phyloP scores from a whole-genome alignment of 2,113 vertebrate genomes.

The Megalops atlanticus region DNA sequence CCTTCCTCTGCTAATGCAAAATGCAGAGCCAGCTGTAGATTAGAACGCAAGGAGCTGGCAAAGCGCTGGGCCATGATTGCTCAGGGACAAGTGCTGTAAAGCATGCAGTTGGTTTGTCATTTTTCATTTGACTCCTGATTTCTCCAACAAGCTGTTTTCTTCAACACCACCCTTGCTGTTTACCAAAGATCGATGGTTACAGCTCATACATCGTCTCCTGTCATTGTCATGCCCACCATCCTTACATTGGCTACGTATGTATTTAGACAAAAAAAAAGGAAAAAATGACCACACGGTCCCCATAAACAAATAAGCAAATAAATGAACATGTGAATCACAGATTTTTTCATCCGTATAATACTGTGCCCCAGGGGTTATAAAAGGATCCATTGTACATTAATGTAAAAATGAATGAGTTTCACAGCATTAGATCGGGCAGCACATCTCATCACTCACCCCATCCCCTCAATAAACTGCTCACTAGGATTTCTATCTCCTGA shows the following conservation, averaged over 20 bases:
- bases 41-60: not conserved
- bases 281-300: not conserved
- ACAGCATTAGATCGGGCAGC: too few relatives aligned
- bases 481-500: too few relatives aligned
- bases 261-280: not conserved
- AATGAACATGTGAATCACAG: not conserved
- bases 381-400: too few relatives aligned
- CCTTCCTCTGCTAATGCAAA: not conserved
- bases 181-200: not conserved
- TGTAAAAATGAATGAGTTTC: too few relatives aligned
- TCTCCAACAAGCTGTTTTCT: not conserved
- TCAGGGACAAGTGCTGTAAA: not conserved
- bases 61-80: not conserved
- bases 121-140: conserved; percentile 2
- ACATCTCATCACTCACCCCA: too few relatives aligned
- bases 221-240: not conserved
- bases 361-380: too few relatives aligned
- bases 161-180: not conserved
- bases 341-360: not conserved
- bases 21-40: not conserved
- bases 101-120: too few relatives aligned
- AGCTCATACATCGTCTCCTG: not conserved
- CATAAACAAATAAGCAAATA: not conserved
- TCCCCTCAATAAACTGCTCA: too few relatives aligned
- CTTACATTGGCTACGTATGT: not conserved